Evolutionary conservation across 2,888 invertebrate species (phyloP), one percentile per base, ranked within the genome.

Genomic region (Xestia rhomboidea): DNA sequence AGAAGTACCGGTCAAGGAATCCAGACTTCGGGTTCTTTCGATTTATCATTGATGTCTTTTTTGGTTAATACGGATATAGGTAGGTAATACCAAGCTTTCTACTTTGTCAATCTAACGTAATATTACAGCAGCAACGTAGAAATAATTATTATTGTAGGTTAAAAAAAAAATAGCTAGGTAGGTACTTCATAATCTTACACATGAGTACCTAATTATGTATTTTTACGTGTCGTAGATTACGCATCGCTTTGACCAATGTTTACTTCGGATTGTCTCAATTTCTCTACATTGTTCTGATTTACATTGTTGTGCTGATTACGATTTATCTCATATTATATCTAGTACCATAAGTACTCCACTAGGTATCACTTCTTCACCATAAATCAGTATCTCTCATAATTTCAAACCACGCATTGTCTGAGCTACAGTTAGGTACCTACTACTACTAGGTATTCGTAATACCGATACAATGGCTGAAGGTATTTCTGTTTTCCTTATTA

Each of bases 401-500:
- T 71, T 70, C 27, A 27, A 73, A 54, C 54, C 66, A 73, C 41
- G 54, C 51, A 68, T 81, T 84, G 68, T 81, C 76, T 81, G 38
- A 64, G 30, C 24, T 62, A 63, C 60, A 54, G 60, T 51, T 75
- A 46, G 13, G 27, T 81, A 60, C 57, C 21, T 75, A 57, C 63
- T 71, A 60, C 4, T n/a, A n/a, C n/a, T n/a, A n/a, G n/a, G n/a
- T n/a, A n/a, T n/a, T n/a, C n/a, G 30, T 34, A 68, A 73, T 68
- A n/a, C 41, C 63, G 68, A 46, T 72, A 64, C 71, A 77, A 83
- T 78, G 51, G 60, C 38, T 70, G 41, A 70, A 84, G 34, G 64
- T 57, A 81, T 73, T 71, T 73, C 68, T 38, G 69, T 77, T 73
- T 73, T 46, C 64, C 60, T 67, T 77, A 76, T 78, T 71, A 73